Base-by-base conservation (phyloP, 2,797 vertebrate species). In the Novumbra hubbsi region DNA sequence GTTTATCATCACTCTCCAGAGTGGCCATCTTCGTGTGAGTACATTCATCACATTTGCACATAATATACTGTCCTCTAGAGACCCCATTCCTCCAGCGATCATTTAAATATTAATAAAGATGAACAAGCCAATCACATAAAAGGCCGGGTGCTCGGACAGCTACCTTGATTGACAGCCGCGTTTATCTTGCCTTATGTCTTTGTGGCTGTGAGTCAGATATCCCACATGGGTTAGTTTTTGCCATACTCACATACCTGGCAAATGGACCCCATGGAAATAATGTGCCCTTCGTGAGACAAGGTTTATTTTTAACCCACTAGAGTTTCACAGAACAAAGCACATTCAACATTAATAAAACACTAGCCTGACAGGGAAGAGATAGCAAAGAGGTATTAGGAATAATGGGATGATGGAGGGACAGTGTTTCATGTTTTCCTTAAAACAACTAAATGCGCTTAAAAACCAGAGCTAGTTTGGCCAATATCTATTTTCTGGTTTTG, bases 61-160 rank as follows among this genome's bases (percentile, higher is more conserved):
- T 27, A 19, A 15, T 27, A 19, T n/a, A 34, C 34, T 67, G 16
- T 67, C 65, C 17, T 16, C 15, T 32, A 67, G 65, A 34, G 30
- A 67, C 5, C 71, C 27, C 71, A 62, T 64, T 55, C 68, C 27
- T 67, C 55, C 76, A 52, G 73, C 50, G 5, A 45, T 77, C 4
- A 66, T 3, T 77, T 50, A 73, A 75, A 74, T 73, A 72, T 71
- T 82, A 70, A 83, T 78, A 78, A 78, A 63, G 70, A 27, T 67
- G 68, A 77, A 68, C 65, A 83, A 67, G 32, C 55, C 77, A 84
- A 85, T 71, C 38, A 60, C 50, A 83, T 73, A 76, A 77, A 85
- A 81, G 48, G 79, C 66, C 14, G 38, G 64, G 72, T 75, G 78
- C 32, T 57, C 73, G 28, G 64, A 70, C 14, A 34, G 32, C 49